Evolutionary conservation across 1,140 invertebrate genomes (phyloP).

Genomic region (Drosophila equinoxialis): DNA sequence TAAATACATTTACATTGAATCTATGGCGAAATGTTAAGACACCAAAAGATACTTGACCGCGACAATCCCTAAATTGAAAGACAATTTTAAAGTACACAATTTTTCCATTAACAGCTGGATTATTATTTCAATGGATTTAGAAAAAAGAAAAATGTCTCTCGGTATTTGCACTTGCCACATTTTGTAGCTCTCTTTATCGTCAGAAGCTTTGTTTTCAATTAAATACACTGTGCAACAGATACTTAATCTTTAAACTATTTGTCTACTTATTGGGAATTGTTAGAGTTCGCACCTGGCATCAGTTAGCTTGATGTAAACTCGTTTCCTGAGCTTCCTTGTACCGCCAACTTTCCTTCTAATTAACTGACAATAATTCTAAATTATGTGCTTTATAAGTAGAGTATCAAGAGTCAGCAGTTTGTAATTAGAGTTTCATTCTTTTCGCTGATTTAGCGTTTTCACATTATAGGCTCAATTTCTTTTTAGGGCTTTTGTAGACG

Average conservation of each 20-base stretch:
- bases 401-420: not conserved
- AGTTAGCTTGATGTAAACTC: no score
- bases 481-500: not conserved
- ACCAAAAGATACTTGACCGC: slow-evolving; percentile 14
- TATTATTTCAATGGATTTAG: slow-evolving; percentile 5
- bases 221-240: not conserved
- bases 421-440: not conserved
- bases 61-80: slow-evolving; percentile 25
- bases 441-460: not conserved
- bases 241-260: no score
- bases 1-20: not conserved
- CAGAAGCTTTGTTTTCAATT: slow-evolving; percentile 3
- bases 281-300: no score
- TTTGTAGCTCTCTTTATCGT: not conserved
- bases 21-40: not conserved
- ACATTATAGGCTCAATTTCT: not conserved
- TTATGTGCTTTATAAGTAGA: no score
- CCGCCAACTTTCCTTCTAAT: not conserved
- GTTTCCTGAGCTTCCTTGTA: no score
- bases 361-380: not conserved
- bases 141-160: not conserved
- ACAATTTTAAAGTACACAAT: slow-evolving; percentile 45
- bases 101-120: slow-evolving; percentile 32
- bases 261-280: no score
- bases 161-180: slow-evolving; percentile 15